phyloP scores from a whole-genome alignment of 1,140 invertebrate genomes.

The Trichonephila clavata region DNA sequence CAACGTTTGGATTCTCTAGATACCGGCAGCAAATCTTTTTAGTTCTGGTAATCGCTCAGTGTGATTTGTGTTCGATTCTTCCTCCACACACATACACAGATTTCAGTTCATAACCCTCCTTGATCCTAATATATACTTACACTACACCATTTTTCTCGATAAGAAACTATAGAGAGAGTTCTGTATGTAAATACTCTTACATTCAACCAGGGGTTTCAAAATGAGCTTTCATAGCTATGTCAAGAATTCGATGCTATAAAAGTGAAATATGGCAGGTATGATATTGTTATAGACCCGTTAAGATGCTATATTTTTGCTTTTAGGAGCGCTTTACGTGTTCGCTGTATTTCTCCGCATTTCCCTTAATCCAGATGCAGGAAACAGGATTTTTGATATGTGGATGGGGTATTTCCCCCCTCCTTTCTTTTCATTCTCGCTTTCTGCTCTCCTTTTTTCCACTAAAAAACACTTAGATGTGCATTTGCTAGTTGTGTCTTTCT shows the following conservation, averaged over 20 bases:
- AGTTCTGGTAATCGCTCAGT: not conserved
- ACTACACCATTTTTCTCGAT: constrained; percentile 49
- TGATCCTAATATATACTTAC: constrained; percentile 53
- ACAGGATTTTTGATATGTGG: constrained; percentile 61
- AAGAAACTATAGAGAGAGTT: constrained; percentile 41
- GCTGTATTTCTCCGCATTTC: constrained; percentile 2
- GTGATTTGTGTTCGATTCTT: constrained; percentile 13
- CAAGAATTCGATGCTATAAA: constrained; percentile 60
- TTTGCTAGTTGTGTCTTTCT: not conserved
- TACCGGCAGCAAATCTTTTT: not conserved
- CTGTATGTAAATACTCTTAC: constrained; percentile 60
- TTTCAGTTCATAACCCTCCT: not conserved
- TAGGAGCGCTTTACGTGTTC: constrained; percentile 57
- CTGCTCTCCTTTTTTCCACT: not conserved
- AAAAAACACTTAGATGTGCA: constrained; percentile 33
- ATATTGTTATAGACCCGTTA: constrained; percentile 71
- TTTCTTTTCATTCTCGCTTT: not conserved
- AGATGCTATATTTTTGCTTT: constrained; percentile 72
- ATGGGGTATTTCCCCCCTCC: not conserved
- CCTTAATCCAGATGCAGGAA: constrained; percentile 51
- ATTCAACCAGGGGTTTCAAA: constrained; percentile 34
- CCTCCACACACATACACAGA: too few species aligned
- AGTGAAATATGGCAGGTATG: constrained; percentile 72
- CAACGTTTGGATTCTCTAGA: not conserved
- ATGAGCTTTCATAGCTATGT: constrained; percentile 57